Base-by-base conservation (phyloP, 2,797 vertebrate genomes). In the Gallinago solitaria region DNA sequence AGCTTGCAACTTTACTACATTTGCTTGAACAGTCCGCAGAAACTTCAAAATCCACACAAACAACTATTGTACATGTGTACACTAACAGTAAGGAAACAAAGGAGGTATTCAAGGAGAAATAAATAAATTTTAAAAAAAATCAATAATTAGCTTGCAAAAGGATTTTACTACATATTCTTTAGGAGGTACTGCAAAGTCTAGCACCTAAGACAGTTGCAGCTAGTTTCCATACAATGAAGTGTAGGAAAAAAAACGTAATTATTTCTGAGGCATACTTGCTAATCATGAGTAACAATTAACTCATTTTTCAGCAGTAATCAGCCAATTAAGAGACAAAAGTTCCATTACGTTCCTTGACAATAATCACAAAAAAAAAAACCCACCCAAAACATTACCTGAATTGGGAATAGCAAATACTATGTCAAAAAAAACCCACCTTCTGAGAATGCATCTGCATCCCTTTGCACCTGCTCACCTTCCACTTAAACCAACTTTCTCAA, bases 11-110 rank as follows among this genome's bases (percentile, higher is more conserved):
- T 32, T 18, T 50, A 28, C 23, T 28, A 4, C 4, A 15, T 68
- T 48, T n/a, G 8, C 50, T 67, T 61, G 54, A 73, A 60, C 5
- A 73, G 20, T 35, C 15, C 41, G 71, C 18, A 67, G 56, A 75
- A 89, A 21, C 30, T 5, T 54, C 43, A 50, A 48, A 64, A 59
- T 33, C 27, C 51, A 43, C 24, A 45, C 11, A 64, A 87, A 53
- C 4, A 2, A 5, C 10, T 25, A 9, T 23, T 67, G 16, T 33
- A n/a, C 11, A 24, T 0, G 0, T 6, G 5, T 28, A 47, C 5
- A 5, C 13, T 45, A 43, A 23, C 3, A 7, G 12, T 63, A 76
- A 67, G 16, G 68, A 87, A 47, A 64, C 8, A 80, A 37, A 39
- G 2, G 2, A 67, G 1, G 5, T 54, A 16, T 9, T 41, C 1